These are phyloP conservation scores for Acronicta aceris DNA, from an alignment of 2,888 invertebrate species.

Conservation along the genomic window DNA sequence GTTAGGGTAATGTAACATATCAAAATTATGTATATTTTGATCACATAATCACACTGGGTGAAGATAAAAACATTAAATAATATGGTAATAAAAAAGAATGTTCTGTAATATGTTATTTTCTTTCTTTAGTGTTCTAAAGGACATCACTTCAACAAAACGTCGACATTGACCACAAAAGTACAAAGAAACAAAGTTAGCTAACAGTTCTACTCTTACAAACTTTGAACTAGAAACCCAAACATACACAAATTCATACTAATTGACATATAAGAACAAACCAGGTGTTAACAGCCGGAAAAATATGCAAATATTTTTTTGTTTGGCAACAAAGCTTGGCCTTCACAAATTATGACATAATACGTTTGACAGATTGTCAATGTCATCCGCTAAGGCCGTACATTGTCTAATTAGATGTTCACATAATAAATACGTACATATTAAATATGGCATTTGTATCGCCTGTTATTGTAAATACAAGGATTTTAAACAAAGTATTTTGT, in stretches of 20 bases:
- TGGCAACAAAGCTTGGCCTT: slow-evolving; percentile 40
- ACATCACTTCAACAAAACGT: too few species aligned
- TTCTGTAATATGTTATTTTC: too few species aligned
- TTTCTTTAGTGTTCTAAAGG: too few species aligned
- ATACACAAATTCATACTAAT: not conserved
- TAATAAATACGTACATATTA: slow-evolving; percentile 17
- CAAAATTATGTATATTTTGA: too few species aligned
- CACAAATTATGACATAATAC: slow-evolving; percentile 47
- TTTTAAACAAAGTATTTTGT: not conserved
- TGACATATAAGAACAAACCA: slow-evolving; percentile 16
- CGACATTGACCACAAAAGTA: too few species aligned
- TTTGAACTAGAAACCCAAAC: not conserved
- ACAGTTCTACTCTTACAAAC: not conserved
- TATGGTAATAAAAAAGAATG: too few species aligned
- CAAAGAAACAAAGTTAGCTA: too few species aligned
- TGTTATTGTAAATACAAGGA: slow-evolving; percentile 8
- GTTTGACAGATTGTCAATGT: slow-evolving; percentile 61
- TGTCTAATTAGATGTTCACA: slow-evolving; percentile 45
- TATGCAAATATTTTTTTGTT: slow-evolving; percentile 25
- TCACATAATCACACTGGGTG: too few species aligned
- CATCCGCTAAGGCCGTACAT: slow-evolving; percentile 45
- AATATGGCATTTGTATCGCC: slow-evolving; percentile 5
- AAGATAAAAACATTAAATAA: too few species aligned
- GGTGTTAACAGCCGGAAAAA: slow-evolving; percentile 36
- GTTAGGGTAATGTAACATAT: too few species aligned